Base-by-base conservation (phyloP, 2,888 invertebrate genomes). In the Acanthosoma haemorrhoidale region DNA sequence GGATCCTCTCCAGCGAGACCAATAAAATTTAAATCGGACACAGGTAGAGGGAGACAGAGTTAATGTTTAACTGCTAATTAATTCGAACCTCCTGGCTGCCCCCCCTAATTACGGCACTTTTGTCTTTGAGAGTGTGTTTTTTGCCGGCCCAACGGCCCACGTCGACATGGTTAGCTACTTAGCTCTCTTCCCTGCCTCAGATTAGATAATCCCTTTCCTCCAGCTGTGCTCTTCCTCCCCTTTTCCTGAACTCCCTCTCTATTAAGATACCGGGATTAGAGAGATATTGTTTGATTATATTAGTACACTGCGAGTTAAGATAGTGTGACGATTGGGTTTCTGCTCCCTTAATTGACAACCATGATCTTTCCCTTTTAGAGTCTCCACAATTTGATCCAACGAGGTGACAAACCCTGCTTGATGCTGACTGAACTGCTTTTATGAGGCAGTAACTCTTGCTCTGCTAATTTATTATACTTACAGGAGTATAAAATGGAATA, bases 11-110 rank as follows among this genome's bases (percentile, higher is more conserved):
- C 25, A 25, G 11, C 15, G 64, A 29, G 31, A n/a, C 39, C 31
- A 64, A 64, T 64, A 64, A 64, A 64, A 64, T 64, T 64, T 64
- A 64, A 64, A 64, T 64, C 31, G 41, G 64, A 16, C 31, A 6
- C 6, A 57, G 21, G 8, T 57, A 11, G 57, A n/a, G n/a, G 13
- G 51, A 25, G n/a, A n/a, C n/a, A 25, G 29, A 21, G 41, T 41
- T 38, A 64, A 64, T 64, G 64, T 64, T 64, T 64, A 63, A 64
- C 64, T 25, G 39, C 25, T 64, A 64, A 64, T 64, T 64, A 64
- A 64, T 64, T 64, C 38, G 25, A 29, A 41, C 31, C 16, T 31
- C 15, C 32, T 21, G 51, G 13, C 51, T 25, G 51, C 25, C 36
- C 29, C 41, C 15, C 64, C 64, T 64, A 64, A 64, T 64, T 64